Evolutionary conservation across 2,113 vertebrate genomes (phyloP), one percentile per base, ranked within the genome.

Genomic region (Progne subis): DNA sequence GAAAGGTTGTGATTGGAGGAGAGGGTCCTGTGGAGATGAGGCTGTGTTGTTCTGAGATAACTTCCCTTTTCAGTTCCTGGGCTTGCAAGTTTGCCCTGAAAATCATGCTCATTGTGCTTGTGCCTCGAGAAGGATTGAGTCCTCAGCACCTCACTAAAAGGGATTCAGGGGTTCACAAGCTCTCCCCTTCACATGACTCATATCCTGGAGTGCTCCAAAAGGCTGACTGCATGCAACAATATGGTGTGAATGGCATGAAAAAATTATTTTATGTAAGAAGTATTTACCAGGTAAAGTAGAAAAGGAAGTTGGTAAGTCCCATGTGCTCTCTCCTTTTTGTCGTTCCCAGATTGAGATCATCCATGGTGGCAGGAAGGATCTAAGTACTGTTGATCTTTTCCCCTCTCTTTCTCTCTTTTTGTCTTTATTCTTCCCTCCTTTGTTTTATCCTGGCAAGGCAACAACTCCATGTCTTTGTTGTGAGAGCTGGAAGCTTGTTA

Each of bases 161-260:
- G 31, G 31, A 4, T 37, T 19, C 67, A 43, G 57, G 7, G 26
- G 1, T 11, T 34, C 67, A 34, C 11, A 12, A 25, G 12, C 6
- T 8, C 20, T 56, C 7, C n/a, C 4, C 31, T 56, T 12, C 25
- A 12, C 25, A 34, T 0, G 0, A 7, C 14, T 49, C 7, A 12
- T 28, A 15, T 37, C 17, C 31, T 32, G 31, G 34, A 50, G 20
- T 14, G 8, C 26, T 65, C 43, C 21, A 34, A 43, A 79, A 49
- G 14, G 7, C 11, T 80, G 17, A 31, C 25, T 31, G 50, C 31
- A 26, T 71, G 21, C 18, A 49, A 2, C 31, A 44, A 8, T 34
- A 31, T 6, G 8, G 7, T 31, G 14, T 24, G 24, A 56, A 34
- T 25, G 25, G 4, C 11, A 47, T 4, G 20, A 49, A 43, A 64